Evolutionary conservation across 2,888 invertebrate species (phyloP).

Genomic region (Lobophora halterata): DNA sequence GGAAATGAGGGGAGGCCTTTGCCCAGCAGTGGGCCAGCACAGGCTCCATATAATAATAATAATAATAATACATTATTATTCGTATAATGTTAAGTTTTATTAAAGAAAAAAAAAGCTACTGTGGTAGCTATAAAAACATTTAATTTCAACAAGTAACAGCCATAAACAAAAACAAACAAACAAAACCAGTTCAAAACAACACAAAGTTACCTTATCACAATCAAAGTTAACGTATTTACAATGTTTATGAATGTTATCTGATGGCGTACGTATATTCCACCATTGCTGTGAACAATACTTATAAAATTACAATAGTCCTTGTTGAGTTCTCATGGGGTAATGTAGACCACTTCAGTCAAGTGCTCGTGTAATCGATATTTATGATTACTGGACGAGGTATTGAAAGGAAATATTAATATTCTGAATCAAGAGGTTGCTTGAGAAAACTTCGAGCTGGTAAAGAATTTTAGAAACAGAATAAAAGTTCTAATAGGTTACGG

Average conservation of each 20-base stretch:
- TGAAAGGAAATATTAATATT: constrained; percentile 13
- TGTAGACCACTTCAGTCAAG: constrained; percentile 43
- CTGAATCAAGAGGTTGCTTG: constrained; percentile 12
- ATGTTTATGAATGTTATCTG: constrained; percentile 7
- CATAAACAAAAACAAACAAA: constrained; percentile 13
- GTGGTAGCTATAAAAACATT: neutral
- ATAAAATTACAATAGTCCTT: constrained; percentile 20
- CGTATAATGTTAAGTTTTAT: too few species aligned
- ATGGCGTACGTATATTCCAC: constrained; percentile 6
- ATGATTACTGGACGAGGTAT: constrained; percentile 28
- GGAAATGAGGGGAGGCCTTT: too few species aligned
- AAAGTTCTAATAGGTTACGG: too few species aligned
- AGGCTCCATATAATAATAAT: too few species aligned
- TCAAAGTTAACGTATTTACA: constrained; percentile 14
- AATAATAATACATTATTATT: too few species aligned
- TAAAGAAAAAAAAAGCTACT: too few species aligned
- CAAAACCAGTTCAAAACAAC: constrained; percentile 20
- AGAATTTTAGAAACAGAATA: too few species aligned
- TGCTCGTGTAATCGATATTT: constrained; percentile 64
- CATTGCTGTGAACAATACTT: constrained; percentile 13
- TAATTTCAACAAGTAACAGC: constrained; percentile 6
- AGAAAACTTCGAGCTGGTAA: too few species aligned
- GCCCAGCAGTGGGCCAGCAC: too few species aligned
- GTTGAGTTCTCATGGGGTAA: constrained; percentile 31
- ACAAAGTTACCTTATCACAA: constrained; percentile 10